Percentiles rank a stretch among this genome's conserved stretches.
Evolutionary conservation across 2,888 invertebrate species (phyloP).

Genomic region (Acanthosepion lycidas): DNA sequence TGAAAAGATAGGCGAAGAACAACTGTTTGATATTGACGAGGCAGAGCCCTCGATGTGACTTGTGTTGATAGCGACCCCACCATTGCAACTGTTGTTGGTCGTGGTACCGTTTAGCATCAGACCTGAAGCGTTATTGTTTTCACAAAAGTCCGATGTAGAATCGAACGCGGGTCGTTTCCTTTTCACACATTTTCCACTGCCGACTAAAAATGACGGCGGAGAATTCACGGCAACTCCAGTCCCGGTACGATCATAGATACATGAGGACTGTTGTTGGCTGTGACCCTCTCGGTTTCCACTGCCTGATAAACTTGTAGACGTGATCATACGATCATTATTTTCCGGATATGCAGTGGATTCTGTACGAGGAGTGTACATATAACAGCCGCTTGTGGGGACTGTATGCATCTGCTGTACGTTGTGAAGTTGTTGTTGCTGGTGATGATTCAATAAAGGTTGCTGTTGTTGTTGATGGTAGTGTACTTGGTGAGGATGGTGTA

Average conservation of each 20-base stretch:
- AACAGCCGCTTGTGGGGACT: not conserved
- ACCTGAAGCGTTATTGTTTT: not conserved
- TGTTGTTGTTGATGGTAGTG: not conserved
- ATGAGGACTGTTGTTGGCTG: not conserved
- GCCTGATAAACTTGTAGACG: not conserved
- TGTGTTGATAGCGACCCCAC: not conserved
- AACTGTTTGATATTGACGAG: not conserved
- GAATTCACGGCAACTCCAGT: not conserved
- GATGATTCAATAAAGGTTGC: not conserved
- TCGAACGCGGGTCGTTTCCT: conserved; percentile 36
- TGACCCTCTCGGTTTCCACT: not conserved
- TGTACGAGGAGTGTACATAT: not conserved
- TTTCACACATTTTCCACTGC: not conserved
- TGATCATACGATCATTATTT: not conserved
- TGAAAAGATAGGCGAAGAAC: not conserved
- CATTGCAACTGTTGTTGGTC: not conserved
- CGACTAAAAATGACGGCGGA: not conserved
- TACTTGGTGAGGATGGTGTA: conserved; percentile 8
- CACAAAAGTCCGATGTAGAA: not conserved
- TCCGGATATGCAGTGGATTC: not conserved
- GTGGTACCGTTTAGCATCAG: not conserved
- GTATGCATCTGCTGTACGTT: not conserved
- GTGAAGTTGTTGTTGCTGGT: not conserved
- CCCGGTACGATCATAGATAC: not conserved
- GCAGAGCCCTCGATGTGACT: not conserved